A percentile compares a stretch with the other conserved stretches of the same genome.
Conservation (phyloP, 2,888 invertebrate genomes). For the Apotomis turbidana region DNA sequence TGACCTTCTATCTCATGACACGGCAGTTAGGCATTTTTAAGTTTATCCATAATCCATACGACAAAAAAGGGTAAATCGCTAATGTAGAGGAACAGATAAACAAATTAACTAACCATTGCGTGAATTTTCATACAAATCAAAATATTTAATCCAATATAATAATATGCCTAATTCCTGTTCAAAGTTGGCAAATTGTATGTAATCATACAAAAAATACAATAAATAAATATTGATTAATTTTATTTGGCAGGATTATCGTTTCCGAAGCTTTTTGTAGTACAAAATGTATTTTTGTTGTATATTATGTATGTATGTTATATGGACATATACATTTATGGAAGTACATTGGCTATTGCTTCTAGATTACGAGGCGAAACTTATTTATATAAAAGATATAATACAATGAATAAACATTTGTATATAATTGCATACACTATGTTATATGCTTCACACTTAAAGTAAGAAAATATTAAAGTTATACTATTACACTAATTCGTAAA, state of each 20-base stretch:
- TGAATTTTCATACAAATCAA: background rate
- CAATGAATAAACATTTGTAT: constrained; percentile 38
- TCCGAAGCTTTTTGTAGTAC: constrained; percentile 39
- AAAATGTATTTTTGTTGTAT: constrained; percentile 39
- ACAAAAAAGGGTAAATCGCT: background rate
- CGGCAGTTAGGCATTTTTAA: too few species aligned
- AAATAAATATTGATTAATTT: constrained; percentile 27
- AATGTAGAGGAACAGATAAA: constrained; percentile 4
- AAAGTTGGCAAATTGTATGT: constrained; percentile 20
- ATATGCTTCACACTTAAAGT: constrained; percentile 37
- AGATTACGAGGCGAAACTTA: constrained; percentile 55
- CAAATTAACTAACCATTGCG: background rate
- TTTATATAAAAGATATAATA: constrained; percentile 43
- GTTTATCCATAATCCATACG: too few species aligned
- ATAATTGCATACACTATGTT: constrained; percentile 11
- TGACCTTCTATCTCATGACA: too few species aligned
- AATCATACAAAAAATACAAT: constrained; percentile 31
- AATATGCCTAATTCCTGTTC: constrained; percentile 6
- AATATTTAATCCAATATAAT: constrained; percentile 3
- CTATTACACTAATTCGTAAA: constrained; percentile 31
- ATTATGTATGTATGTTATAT: constrained; percentile 20
- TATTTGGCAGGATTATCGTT: constrained; percentile 39
- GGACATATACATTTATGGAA: constrained; percentile 46
- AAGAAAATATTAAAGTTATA: constrained; percentile 30
- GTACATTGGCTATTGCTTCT: constrained; percentile 60